phyloP scores from a whole-genome alignment of 2,888 invertebrate species.

The Heterodera filipjevi region DNA sequence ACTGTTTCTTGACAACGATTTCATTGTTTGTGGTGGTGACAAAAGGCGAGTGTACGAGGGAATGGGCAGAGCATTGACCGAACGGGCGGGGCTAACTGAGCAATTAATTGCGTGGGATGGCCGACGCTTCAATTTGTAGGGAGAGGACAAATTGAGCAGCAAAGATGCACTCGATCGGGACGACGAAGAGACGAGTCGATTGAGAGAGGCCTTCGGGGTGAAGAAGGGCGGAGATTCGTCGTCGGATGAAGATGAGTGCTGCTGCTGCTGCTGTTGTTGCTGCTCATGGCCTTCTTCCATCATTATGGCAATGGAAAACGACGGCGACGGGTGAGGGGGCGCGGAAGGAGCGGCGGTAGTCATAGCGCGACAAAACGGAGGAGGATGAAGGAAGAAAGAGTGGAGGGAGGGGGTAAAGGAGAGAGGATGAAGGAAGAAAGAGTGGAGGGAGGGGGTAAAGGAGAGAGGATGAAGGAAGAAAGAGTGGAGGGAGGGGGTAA shows the following conservation, averaged over 20 bases:
- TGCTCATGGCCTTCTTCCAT: background rate
- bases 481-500: background rate
- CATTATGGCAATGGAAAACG: background rate
- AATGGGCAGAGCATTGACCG: background rate
- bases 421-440: too few relatives aligned
- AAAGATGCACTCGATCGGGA: background rate
- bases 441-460: background rate
- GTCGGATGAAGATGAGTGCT: background rate
- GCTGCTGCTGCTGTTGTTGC: background rate
- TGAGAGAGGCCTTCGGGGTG: slow-evolving; percentile 2
- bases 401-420: background rate
- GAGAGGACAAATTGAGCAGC: background rate
- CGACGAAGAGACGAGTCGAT: background rate
- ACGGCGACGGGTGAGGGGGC: background rate
- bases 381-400: background rate
- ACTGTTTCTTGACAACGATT: slow-evolving; percentile 10
- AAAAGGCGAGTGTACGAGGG: background rate
- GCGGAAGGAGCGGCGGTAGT: background rate
- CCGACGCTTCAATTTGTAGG: too few relatives aligned
- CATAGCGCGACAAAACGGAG: background rate
- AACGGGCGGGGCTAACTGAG: background rate
- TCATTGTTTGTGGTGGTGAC: slow-evolving; percentile 15
- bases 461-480: background rate
- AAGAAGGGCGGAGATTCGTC: background rate
- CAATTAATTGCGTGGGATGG: background rate